Evolutionary conservation across 2,888 invertebrate genomes (phyloP).

Genomic region (Pocota personata): DNA sequence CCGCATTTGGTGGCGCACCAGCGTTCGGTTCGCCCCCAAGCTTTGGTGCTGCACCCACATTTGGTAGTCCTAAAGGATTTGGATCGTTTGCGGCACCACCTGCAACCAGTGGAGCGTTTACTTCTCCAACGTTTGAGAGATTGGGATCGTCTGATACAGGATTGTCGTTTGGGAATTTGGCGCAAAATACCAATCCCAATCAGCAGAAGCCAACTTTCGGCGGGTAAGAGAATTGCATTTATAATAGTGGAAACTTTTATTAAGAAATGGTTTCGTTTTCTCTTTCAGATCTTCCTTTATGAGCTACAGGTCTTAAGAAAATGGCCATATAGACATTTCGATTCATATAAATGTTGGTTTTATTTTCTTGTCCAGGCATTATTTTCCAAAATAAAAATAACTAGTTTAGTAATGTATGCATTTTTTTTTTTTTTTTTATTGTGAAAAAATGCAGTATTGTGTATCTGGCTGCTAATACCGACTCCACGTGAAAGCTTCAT

Average conservation of each 20-base stretch:
- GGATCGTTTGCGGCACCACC: constrained; percentile 77
- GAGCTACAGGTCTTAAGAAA: constrained; percentile 62
- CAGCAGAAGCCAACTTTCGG: constrained; percentile 81
- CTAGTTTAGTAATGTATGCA: background rate
- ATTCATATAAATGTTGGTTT: constrained; percentile 23
- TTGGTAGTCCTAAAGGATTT: constrained; percentile 80
- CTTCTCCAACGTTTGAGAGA: constrained; percentile 79
- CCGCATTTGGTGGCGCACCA: constrained; percentile 78
- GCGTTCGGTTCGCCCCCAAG: constrained; percentile 81
- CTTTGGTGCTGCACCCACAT: constrained; percentile 80
- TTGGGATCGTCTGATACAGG: constrained; percentile 80
- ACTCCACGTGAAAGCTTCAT: too few species aligned
- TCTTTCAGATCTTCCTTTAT: constrained; percentile 59
- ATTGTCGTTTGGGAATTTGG: constrained; percentile 82
- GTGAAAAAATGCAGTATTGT: background rate
- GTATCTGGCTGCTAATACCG: too few species aligned
- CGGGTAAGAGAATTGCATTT: constrained; percentile 77
- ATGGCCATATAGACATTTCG: background rate
- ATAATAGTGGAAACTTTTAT: background rate
- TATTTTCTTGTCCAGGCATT: constrained; percentile 30
- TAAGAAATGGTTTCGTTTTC: background rate
- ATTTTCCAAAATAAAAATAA: constrained; percentile 17
- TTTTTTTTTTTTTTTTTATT: background rate
- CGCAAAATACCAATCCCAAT: constrained; percentile 79
- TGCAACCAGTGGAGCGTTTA: constrained; percentile 75